Percentiles rank a stretch among this genome's conserved stretches.
Conservation (phyloP, 1,140 invertebrate genomes). For the Druon quercuslanigerum region DNA sequence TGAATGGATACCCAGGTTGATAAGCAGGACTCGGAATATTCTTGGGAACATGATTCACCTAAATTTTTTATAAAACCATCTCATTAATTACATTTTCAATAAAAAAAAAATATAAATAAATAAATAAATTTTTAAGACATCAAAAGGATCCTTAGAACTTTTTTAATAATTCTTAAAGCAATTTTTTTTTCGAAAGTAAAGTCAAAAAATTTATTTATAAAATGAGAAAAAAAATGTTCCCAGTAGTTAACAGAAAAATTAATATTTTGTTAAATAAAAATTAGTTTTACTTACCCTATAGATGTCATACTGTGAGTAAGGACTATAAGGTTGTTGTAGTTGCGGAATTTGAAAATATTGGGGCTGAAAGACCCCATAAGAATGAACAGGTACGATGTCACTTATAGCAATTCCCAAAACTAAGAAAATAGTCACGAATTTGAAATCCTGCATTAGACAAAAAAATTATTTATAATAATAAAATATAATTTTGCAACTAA, state of each 20-base stretch:
- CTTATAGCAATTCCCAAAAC: not conserved
- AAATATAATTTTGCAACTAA: not conserved
- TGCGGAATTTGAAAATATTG: conserved; percentile 44
- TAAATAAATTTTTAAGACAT: too few relatives aligned
- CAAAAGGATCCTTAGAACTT: too few relatives aligned
- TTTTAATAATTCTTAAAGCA: too few relatives aligned
- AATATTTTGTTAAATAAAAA: not conserved
- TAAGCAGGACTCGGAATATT: not conserved
- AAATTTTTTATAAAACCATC: not conserved
- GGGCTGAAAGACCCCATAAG: conserved; percentile 34
- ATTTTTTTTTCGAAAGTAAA: too few relatives aligned
- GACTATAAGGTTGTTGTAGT: conserved; percentile 44
- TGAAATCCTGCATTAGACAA: not conserved
- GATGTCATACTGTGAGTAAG: conserved; percentile 55
- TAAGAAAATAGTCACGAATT: not conserved
- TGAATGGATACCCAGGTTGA: not conserved
- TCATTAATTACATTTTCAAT: not conserved
- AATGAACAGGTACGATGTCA: conserved; percentile 31
- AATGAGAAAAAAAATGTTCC: conserved; percentile 13
- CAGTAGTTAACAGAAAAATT: not conserved
- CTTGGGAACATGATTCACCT: not conserved
- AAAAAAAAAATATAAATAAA: too few relatives aligned
- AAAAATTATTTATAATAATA: not conserved
- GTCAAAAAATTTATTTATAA: not conserved
- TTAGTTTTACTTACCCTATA: conserved; percentile 34